These are phyloP conservation scores for Sebastes oblongus DNA, from an alignment of 2,797 vertebrate genomes.

Conservation along the genomic window DNA sequence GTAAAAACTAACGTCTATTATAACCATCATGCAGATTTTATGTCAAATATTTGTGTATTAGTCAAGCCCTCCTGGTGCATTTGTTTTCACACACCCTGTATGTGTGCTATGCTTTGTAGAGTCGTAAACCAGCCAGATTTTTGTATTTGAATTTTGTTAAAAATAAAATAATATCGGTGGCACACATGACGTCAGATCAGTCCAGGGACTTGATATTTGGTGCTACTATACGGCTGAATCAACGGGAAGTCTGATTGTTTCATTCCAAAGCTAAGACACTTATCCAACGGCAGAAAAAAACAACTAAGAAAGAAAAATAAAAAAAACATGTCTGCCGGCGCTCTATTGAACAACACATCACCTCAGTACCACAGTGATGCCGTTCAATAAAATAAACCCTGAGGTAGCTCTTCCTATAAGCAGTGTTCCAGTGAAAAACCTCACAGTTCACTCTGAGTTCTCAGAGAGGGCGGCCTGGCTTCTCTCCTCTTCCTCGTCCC, in stretches of 20 bases:
- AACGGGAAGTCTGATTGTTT: conserved; percentile 69
- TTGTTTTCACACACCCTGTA: neutral
- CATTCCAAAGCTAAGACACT: conserved; percentile 69
- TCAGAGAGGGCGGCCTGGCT: conserved; percentile 72
- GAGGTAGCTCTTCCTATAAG: conserved; percentile 65
- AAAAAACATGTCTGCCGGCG: neutral
- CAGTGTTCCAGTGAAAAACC: conserved; percentile 53
- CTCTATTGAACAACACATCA: conserved; percentile 10
- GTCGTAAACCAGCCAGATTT: conserved; percentile 18
- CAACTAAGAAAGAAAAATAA: neutral
- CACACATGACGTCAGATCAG: conserved; percentile 3
- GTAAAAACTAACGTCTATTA: neutral
- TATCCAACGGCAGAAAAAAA: conserved; percentile 45
- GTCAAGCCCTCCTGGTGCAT: neutral
- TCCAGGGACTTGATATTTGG: neutral
- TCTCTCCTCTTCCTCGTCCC: conserved; percentile 83
- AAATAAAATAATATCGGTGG: neutral
- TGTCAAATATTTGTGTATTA: neutral
- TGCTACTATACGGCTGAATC: neutral
- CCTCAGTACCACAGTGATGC: neutral
- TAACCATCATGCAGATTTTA: neutral
- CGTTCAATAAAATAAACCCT: conserved; percentile 61
- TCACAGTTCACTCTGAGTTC: conserved; percentile 57
- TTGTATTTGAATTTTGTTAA: neutral
- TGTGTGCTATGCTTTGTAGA: neutral